Base-by-base conservation (phyloP, 1,140 invertebrate species). In the Doryteuthis pealeii region DNA sequence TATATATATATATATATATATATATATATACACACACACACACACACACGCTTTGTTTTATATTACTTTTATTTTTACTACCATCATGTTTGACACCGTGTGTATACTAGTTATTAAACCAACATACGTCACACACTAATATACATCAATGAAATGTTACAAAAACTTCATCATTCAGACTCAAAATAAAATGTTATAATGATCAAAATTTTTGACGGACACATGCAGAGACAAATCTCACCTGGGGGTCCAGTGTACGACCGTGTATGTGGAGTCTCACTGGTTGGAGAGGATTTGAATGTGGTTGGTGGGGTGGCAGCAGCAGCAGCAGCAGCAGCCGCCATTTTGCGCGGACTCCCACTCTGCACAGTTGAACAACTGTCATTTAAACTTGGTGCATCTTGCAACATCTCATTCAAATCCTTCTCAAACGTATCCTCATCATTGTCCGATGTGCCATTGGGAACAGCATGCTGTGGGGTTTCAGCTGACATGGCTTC, bases 321-420 rank as follows among this genome's bases (percentile, higher is more conserved):
- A n/a, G 77, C 71, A 6, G 72, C 66, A n/a, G 72, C 67, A 15
- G 65, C 77, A 68, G 74, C 67, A 6, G 65, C 77, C 58, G 74
- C 67, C 74, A 80, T 78, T 85, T 87, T 80, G 86, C 89, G 76
- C 83, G 89, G 77, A 81, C 88, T 33, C 90, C 93, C 93, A 33
- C 92, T 92, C 80, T 93, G 93, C 40, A 94, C 92, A 40, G 92
- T 92, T 78, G 90, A 92, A 81, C 91, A 92, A 76, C 91, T 93
- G 78, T 94, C 93, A 79, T 94, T 93, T 77, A 94, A 89, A 6
- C 92, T 91, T 30, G 94, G 93, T 33, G 92, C 92, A 84, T 95
- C 94, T 85, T 94, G 94, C 65, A 96, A 87, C 92, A 94, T 95
- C 89, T 95, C 94, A 83, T 95, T 93, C 83, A 95, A 93, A 87